A percentile compares a stretch with the other conserved stretches of the same genome.
Conservation (phyloP, 2,113 vertebrate species). For the Zeus faber region DNA sequence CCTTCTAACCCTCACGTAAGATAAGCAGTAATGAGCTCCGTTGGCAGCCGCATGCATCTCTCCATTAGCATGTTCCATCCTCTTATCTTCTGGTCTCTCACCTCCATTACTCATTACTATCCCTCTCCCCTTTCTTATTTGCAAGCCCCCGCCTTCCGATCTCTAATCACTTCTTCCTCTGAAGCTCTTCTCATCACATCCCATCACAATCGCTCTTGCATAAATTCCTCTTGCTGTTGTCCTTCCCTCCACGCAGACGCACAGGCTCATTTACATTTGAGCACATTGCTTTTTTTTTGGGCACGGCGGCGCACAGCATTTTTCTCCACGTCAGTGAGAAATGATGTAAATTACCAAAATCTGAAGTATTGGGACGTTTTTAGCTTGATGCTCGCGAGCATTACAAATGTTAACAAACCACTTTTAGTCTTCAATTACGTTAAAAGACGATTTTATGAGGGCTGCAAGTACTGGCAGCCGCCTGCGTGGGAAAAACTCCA, state of each 20-base stretch:
- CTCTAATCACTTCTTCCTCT: neutral
- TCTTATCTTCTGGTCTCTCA: slow-evolving; percentile 64
- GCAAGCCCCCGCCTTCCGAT: slow-evolving; percentile 15
- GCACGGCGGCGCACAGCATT: too few species aligned
- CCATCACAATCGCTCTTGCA: too few species aligned
- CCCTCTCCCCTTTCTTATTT: slow-evolving; percentile 35
- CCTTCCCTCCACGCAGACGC: too few species aligned
- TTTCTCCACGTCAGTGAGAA: too few species aligned
- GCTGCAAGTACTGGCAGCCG: neutral
- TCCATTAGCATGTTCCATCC: slow-evolving; percentile 58
- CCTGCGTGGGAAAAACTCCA: neutral
- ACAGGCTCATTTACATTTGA: neutral
- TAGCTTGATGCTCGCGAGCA: too few species aligned
- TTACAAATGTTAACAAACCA: too few species aligned
- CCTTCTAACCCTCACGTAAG: slow-evolving; percentile 35
- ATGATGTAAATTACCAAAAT: too few species aligned
- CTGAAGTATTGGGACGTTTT: too few species aligned
- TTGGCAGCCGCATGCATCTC: slow-evolving; percentile 48
- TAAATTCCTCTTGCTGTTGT: too few species aligned
- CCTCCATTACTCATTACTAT: slow-evolving; percentile 63
- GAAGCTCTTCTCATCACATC: too few species aligned
- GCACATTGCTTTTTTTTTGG: neutral
- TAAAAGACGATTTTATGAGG: neutral
- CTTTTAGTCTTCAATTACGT: too few species aligned
- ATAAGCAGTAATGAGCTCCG: slow-evolving; percentile 72